phyloP scores from a whole-genome alignment of 1,140 invertebrate genomes.

The Apis florea region DNA sequence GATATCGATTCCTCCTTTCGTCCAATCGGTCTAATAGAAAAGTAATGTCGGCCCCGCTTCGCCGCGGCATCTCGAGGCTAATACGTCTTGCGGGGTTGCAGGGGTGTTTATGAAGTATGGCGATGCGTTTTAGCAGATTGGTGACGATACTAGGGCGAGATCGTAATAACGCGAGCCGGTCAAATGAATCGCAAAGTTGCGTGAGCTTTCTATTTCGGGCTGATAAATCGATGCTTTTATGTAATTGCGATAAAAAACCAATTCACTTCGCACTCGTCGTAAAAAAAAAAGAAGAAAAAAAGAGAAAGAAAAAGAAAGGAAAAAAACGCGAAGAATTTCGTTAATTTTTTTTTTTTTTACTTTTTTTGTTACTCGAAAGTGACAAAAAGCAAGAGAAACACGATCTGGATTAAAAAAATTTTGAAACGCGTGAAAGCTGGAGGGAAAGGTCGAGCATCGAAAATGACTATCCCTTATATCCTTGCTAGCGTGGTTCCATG shows the following conservation, averaged over 20 bases:
- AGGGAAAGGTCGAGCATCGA: not conserved
- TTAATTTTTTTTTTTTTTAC: not conserved
- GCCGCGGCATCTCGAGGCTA: constrained; percentile 34
- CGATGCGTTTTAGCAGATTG: constrained; percentile 73
- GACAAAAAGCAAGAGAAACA: too few species aligned
- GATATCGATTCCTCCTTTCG: constrained; percentile 53
- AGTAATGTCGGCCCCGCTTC: constrained; percentile 62
- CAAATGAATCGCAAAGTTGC: constrained; percentile 31
- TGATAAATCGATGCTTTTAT: constrained; percentile 32
- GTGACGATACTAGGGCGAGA: constrained; percentile 53
- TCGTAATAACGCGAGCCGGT: constrained; percentile 58
- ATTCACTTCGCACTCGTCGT: not conserved
- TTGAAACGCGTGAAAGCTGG: too few species aligned
- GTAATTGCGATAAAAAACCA: constrained; percentile 22
- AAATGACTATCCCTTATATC: not conserved
- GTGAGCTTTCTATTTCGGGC: not conserved
- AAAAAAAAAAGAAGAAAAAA: too few species aligned
- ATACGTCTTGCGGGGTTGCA: constrained; percentile 50
- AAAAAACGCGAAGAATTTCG: not conserved
- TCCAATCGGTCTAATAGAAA: constrained; percentile 72
- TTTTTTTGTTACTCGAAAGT: too few species aligned
- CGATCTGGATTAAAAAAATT: too few species aligned
- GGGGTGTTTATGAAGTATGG: constrained; percentile 72
- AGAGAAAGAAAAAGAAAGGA: not conserved
- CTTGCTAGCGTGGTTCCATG: not conserved